Evolutionary conservation across 2,113 vertebrate genomes (phyloP).

Genomic region (Mastomys coucha): DNA sequence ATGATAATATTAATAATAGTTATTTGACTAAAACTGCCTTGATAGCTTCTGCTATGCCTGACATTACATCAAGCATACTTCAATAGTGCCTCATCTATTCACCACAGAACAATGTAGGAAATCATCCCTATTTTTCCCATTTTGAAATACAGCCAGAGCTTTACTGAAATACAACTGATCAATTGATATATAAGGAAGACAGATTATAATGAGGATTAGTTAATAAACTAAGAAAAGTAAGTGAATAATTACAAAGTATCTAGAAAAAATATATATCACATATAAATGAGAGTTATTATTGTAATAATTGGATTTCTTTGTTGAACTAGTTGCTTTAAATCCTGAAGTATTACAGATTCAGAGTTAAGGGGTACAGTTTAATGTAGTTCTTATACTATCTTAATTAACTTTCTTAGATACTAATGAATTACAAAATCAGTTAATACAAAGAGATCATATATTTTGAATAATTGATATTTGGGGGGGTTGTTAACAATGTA

Average conservation of each 20-base stretch:
- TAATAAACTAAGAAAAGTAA: not conserved
- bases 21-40: not conserved
- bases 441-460: conserved; percentile 6
- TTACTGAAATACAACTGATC: not conserved
- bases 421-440: conserved; percentile 35
- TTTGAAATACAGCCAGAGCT: conserved; percentile 11
- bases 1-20: not conserved
- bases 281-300: conserved; percentile 23
- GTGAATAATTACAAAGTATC: not conserved
- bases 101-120: not conserved
- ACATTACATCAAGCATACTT: not conserved
- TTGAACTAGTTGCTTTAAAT: not conserved
- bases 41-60: not conserved
- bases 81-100: not conserved
- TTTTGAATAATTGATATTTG: conserved; percentile 32
- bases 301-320: not conserved
- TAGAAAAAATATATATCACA: not conserved
- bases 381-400: not conserved
- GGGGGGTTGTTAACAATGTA: too few species aligned
- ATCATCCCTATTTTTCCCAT: not conserved
- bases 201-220: not conserved
- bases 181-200: not conserved
- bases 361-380: not conserved
- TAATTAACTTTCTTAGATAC: not conserved
- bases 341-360: not conserved